phyloP scores from a whole-genome alignment of 2,888 invertebrate species.

The Drosophila nr. fundita region DNA sequence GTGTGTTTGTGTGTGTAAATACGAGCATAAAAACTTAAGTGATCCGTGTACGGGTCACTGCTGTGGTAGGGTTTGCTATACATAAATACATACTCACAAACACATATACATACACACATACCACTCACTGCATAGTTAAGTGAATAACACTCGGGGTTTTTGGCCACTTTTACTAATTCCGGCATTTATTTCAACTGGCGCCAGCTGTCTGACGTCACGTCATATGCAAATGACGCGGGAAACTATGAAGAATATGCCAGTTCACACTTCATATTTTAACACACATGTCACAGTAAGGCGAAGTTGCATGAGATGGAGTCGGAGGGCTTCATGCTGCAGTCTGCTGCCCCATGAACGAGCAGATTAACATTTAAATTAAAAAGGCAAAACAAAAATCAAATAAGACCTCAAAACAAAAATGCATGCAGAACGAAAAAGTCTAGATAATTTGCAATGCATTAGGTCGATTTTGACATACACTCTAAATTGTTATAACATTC shows the following conservation, averaged over 20 bases:
- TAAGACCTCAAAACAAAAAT: conserved; percentile 31
- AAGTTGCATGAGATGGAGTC: not conserved
- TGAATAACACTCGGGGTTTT: not conserved
- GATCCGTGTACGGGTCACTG: conserved; percentile 53
- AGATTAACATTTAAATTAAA: conserved; percentile 77
- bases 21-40: conserved; percentile 73
- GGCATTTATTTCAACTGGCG: conserved; percentile 60
- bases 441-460: not conserved
- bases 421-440: not conserved
- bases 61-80: not conserved
- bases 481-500: not conserved
- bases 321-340: conserved; percentile 1
- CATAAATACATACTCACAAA: not conserved
- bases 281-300: conserved; percentile 5
- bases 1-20: conserved; percentile 37
- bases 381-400: conserved; percentile 33
- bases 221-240: conserved; percentile 64
- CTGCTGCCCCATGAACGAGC: conserved; percentile 39
- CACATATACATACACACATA: not conserved
- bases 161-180: conserved; percentile 60
- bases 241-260: conserved; percentile 70
- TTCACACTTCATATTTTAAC: conserved; percentile 39
- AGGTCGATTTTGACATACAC: conserved; percentile 6
- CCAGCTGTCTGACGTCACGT: conserved; percentile 36
- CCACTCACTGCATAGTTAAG: not conserved